phyloP scores from a whole-genome alignment of 1,140 invertebrate species.

The Musca vetustissima region DNA sequence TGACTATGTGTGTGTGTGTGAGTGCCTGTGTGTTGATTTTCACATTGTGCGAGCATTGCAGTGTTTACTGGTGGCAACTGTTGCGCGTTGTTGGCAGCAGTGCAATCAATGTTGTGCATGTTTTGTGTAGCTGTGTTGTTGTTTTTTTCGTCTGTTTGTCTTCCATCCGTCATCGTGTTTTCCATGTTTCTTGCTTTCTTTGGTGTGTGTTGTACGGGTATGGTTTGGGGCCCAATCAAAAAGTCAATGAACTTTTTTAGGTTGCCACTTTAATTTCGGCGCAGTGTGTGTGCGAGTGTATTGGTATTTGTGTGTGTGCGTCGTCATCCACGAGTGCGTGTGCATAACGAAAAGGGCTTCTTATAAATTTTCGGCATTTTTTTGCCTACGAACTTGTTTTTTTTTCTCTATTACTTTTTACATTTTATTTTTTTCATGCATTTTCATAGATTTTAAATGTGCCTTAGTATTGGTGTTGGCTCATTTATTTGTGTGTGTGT shows the following conservation, averaged over 20 bases:
- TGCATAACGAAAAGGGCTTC: not conserved
- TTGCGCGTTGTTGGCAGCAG: conserved; percentile 7
- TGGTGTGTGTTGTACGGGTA: too few species aligned
- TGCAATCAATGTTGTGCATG: not conserved
- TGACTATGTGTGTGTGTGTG: too few species aligned
- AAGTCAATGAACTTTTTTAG: conserved; percentile 19
- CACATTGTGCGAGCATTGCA: too few species aligned
- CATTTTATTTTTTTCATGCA: not conserved
- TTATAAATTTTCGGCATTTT: not conserved
- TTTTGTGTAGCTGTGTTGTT: conserved; percentile 1
- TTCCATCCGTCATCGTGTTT: not conserved
- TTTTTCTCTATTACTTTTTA: not conserved
- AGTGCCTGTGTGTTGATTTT: too few species aligned
- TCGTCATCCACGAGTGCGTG: not conserved
- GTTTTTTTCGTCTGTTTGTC: not conserved
- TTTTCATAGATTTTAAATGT: not conserved
- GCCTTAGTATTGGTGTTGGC: not conserved
- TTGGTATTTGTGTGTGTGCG: not conserved
- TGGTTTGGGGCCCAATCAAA: not conserved
- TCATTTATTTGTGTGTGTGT: not conserved
- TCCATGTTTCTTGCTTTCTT: too few species aligned
- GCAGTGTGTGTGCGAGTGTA: not conserved
- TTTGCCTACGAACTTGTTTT: conserved; percentile 22
- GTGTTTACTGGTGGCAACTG: conserved; percentile 18
- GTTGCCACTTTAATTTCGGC: conserved; percentile 10